A percentile compares a stretch with the other conserved stretches of the same genome.
Conservation (phyloP, 2,888 invertebrate species). For the Drosophila differens region DNA sequence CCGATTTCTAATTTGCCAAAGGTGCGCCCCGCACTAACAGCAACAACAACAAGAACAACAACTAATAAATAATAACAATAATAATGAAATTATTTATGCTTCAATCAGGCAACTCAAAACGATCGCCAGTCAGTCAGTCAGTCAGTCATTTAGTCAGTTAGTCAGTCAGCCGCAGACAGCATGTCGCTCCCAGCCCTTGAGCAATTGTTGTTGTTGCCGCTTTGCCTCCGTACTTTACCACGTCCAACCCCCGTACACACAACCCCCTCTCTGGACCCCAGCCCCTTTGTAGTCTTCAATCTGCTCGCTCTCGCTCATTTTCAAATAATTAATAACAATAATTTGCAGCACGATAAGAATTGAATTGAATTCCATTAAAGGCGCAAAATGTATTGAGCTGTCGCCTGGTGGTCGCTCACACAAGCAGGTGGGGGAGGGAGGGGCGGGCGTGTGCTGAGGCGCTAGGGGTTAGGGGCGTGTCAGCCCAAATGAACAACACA, state of each 20-base stretch:
- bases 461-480: slow-evolving; percentile 50
- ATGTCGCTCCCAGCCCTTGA: slow-evolving; percentile 80
- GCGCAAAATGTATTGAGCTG: slow-evolving; percentile 77
- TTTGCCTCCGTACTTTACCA: neutral
- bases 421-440: neutral
- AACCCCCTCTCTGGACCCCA: neutral
- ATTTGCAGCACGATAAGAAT: slow-evolving; percentile 82
- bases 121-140: slow-evolving; percentile 23
- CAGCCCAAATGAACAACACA: slow-evolving; percentile 61
- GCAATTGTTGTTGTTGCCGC: slow-evolving; percentile 47
- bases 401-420: slow-evolving; percentile 49
- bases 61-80: slow-evolving; percentile 67
- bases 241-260: neutral
- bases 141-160: neutral
- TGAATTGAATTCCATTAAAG: slow-evolving; percentile 82
- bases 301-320: slow-evolving; percentile 36
- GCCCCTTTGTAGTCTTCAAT: neutral
- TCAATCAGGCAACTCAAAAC: slow-evolving; percentile 51
- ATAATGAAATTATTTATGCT: slow-evolving; percentile 75
- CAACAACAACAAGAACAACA: slow-evolving; percentile 34
- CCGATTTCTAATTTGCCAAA: slow-evolving; percentile 75
- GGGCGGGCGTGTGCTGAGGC: slow-evolving; percentile 19
- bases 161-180: slow-evolving; percentile 69
- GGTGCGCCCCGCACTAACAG: slow-evolving; percentile 65
- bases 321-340: slow-evolving; percentile 82